Conservation (phyloP, 2,888 invertebrate genomes). For the Torymus texanus region DNA sequence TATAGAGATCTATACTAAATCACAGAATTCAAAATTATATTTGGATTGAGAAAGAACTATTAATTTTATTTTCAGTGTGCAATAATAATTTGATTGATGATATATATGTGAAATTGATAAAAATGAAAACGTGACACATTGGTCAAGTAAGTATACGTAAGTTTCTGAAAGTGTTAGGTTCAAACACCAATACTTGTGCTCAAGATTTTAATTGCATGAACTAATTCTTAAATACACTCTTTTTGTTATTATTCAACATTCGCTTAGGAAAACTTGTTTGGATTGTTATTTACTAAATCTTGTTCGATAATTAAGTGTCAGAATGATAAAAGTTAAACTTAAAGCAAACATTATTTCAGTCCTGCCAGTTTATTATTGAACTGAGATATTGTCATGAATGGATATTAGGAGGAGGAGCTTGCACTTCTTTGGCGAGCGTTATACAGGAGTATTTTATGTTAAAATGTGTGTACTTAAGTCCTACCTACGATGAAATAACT, state of each 20-base stretch:
- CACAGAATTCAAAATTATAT: no score
- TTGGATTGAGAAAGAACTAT: no score
- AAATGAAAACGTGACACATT: constrained; percentile 2
- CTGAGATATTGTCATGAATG: constrained; percentile 25
- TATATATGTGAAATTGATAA: background rate
- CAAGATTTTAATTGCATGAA: constrained; percentile 7
- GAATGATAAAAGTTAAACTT: constrained; percentile 18
- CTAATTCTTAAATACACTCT: background rate
- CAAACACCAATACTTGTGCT: constrained; percentile 21
- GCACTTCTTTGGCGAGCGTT: constrained; percentile 30
- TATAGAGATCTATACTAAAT: no score
- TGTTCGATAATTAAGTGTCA: constrained; percentile 8
- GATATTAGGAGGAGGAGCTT: constrained; percentile 29
- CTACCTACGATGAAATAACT: constrained; percentile 46
- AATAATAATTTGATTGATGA: background rate
- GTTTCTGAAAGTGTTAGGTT: background rate
- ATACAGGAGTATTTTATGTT: constrained; percentile 52
- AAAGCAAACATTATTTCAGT: constrained; percentile 21
- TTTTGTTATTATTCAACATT: no score
- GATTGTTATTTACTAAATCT: no score
- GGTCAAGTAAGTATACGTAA: constrained; percentile 12
- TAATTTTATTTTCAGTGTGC: no score
- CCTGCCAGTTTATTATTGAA: constrained; percentile 31
- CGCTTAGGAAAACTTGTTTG: no score
- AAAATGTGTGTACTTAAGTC: constrained; percentile 53